Base-by-base conservation (phyloP, 1,140 invertebrate species). In the Dreissena polymorpha region DNA sequence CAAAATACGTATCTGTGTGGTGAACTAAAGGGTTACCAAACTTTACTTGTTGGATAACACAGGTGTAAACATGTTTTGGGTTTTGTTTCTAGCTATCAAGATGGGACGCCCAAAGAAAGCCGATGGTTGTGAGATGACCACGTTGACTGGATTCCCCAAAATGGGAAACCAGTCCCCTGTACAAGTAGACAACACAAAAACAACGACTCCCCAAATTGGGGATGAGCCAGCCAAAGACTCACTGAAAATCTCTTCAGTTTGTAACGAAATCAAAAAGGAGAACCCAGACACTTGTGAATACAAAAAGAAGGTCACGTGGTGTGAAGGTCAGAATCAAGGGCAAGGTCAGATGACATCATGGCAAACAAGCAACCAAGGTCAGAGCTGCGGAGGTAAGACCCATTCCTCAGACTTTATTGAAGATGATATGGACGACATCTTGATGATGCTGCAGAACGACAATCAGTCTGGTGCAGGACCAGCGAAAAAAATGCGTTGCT, bases 51-150 rank as follows among this genome's bases (percentile, higher is more conserved):
- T 63, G 2, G 60, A 2, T 63, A 63, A n/a, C 10, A 63, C 18
- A 63, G 23, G 2, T 39, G 2, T 39, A 39, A 39, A 39, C 39
- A 8, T 39, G 39, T 39, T 39, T 2, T 39, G n/a, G 53, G 53
- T 70, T 63, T 57, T 29, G 65, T 25, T 78, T 83, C 21, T 73
- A 89, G 87, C 87, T 14, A 88, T 89, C 70, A 89, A 88, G 63
- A 89, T 89, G 87, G 88, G 88, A 57, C 81, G 88, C 65, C 88
- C 88, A n/a, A 89, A 88, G 74, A 89, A 89, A 73, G 82, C 80
- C 0, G 88, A 87, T 49, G 79, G 69, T 60, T 74, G 67, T 72
- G 87, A 86, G 18, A 50, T 51, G 53, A 27, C 49, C 27, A 80
- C 29, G 25, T 53, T 39, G 49, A 70, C 72, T 71, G 55, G 72